A percentile compares a stretch with the other conserved stretches of the same genome.
phyloP scores from a whole-genome alignment of 1,140 invertebrate genomes.

The Pantala flavescens region DNA sequence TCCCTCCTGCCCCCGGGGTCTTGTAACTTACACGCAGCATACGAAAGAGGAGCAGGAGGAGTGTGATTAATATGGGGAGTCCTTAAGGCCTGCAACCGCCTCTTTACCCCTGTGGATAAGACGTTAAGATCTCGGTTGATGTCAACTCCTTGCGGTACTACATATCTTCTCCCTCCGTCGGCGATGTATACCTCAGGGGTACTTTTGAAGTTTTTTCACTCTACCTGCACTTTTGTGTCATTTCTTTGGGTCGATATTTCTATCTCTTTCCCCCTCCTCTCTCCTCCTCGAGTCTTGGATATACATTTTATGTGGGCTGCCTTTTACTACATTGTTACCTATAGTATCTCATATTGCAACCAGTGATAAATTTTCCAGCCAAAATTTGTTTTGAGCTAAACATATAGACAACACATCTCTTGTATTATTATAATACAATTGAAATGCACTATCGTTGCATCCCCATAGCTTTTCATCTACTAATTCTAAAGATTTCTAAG shows the following conservation, averaged over 20 bases:
- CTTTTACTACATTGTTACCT: too few species aligned
- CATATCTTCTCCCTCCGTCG: background rate
- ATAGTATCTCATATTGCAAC: too few species aligned
- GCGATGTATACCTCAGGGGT: background rate
- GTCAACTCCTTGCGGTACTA: background rate
- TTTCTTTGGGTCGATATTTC: background rate
- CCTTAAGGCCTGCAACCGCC: background rate
- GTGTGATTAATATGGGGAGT: background rate
- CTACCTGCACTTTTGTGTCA: background rate
- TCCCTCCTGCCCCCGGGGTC: background rate
- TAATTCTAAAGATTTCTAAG: too few species aligned
- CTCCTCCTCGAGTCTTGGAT: too few species aligned
- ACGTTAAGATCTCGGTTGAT: background rate
- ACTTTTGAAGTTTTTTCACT: background rate
- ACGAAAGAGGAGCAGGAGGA: background rate
- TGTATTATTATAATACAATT: too few species aligned
- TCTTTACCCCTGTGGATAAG: background rate
- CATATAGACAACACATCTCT: too few species aligned
- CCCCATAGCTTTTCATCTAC: too few species aligned
- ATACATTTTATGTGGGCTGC: too few species aligned
- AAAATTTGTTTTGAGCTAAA: too few species aligned
- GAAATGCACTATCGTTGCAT: too few species aligned
- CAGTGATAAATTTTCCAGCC: too few species aligned
- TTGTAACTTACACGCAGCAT: background rate
- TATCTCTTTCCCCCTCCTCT: too few species aligned